Base-by-base conservation (phyloP, 1,140 invertebrate genomes). In the Matsumurasca onukii region DNA sequence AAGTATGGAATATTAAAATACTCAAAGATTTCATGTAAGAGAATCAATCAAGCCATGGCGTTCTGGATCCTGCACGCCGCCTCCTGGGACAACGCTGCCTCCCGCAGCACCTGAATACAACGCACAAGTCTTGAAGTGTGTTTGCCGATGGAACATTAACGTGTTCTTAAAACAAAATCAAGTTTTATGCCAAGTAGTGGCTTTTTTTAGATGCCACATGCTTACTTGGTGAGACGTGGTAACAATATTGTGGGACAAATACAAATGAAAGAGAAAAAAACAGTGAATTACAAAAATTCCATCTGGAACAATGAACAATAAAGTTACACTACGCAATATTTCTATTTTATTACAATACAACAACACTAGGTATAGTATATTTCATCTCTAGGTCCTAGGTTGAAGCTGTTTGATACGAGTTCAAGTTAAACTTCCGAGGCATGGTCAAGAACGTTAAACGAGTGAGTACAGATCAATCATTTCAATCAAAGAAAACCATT, bases 41-140 rank as follows among this genome's bases (percentile, higher is more conserved):
- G n/a, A n/a, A n/a, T n/a, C n/a, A n/a, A n/a, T 51, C 55, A 49
- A 66, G 64, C 39, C 3, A 66, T 66, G 13, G 31, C 27, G 27
- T 67, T 49, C 34, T 67, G 80, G 62, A 82, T 77, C 15, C 80
- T 77, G 62, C 77, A 82, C n/a, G 76, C 76, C 2, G 78, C 78
- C 75, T 85, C 83, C 57, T 84, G 82, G 1, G 80, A 79, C 45
- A 85, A 70, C 1, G 83, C 82, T n/a, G 84, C 84, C 66, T 85
- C 84, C 68, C 82, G 77, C 15, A 86, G 72, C 24, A 85, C 78
- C 80, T 81, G 69, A 69, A 73, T 39, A 73, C 51, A 66, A 48
- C 24, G 34, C 29, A 66, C 27, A 5, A 48, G 64, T 48, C 51
- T 39, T 24, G 13, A 73, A 55, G 20, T 59, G 30, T 12, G 30